Conservation (phyloP, 2,888 invertebrate genomes). For the Pseudolycoriella hygida region DNA sequence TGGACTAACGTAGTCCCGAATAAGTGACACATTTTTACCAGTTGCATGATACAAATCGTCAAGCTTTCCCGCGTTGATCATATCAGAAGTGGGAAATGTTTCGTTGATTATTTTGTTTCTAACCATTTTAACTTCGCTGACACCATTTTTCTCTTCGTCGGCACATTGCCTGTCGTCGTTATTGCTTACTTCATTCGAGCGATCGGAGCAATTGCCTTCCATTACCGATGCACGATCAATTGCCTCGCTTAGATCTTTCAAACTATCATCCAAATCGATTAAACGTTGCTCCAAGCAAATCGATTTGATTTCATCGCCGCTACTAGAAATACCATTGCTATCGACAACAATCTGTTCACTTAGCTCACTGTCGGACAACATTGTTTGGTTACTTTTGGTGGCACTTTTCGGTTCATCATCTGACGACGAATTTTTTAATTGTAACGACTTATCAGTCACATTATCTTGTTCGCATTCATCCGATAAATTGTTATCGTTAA, state of each 20-base stretch:
- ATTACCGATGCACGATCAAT: slow-evolving; percentile 11
- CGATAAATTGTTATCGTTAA: slow-evolving; percentile 5
- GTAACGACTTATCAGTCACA: slow-evolving; percentile 4
- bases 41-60: too few relatives aligned
- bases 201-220: slow-evolving; percentile 8
- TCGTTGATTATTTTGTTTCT: slow-evolving; percentile 6
- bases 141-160: neutral
- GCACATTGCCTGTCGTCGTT: neutral
- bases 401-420: slow-evolving; percentile 1
- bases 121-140: neutral
- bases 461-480: slow-evolving; percentile 6
- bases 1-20: neutral
- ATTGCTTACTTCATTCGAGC: neutral
- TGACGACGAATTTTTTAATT: neutral
- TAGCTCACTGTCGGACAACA: neutral
- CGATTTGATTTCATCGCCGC: slow-evolving; percentile 4
- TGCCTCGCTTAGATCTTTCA: slow-evolving; percentile 14
- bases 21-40: neutral
- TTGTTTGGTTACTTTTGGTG: neutral
- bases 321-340: neutral
- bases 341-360: neutral
- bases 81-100: neutral
- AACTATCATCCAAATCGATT: slow-evolving; percentile 14
- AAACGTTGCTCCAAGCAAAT: slow-evolving; percentile 15
- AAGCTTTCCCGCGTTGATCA: too few relatives aligned